Conservation (phyloP, 2,113 vertebrate species). For the Nerophis ophidion region DNA sequence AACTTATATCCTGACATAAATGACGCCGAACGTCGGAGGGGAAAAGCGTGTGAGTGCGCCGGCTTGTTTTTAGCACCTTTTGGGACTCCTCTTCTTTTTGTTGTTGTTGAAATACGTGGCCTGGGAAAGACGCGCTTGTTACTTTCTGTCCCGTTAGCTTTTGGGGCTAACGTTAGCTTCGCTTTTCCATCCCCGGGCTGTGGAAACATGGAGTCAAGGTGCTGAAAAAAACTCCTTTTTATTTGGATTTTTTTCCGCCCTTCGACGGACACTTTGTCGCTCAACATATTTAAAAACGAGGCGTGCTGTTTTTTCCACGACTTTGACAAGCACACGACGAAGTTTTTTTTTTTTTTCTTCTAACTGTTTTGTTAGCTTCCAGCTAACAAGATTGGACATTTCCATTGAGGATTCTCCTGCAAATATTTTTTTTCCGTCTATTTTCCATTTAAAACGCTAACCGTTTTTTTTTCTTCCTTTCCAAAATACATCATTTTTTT, state of each 20-base stretch:
- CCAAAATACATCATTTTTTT: constrained; percentile 25
- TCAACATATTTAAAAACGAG: constrained; percentile 23
- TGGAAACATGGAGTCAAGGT: constrained; percentile 73
- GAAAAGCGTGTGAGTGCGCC: not conserved
- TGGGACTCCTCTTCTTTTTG: constrained; percentile 15
- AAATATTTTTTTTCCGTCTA: not conserved
- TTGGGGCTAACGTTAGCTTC: constrained; percentile 46
- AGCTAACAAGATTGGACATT: constrained; percentile 40
- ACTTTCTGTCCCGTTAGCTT: constrained; percentile 56
- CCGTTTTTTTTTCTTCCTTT: constrained; percentile 13
- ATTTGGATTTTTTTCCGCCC: constrained; percentile 23
- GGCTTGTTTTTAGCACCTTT: constrained; percentile 14
- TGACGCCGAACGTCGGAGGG: constrained; percentile 12
- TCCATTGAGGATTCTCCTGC: not conserved
- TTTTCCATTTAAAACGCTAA: not conserved
- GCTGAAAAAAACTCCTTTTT: constrained; percentile 39
- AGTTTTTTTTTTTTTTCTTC: constrained; percentile 54
- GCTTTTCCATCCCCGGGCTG: constrained; percentile 56
- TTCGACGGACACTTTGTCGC: constrained; percentile 23
- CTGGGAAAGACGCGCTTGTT: constrained; percentile 7
- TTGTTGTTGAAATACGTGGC: constrained; percentile 11
- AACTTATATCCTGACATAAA: constrained; percentile 34
- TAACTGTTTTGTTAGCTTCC: constrained; percentile 61
- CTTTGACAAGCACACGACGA: constrained; percentile 59
- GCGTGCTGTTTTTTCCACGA: constrained; percentile 33